A percentile compares a stretch with the other conserved stretches of the same genome.
These are phyloP conservation scores for Oncorhynchus clarkii DNA, from an alignment of 2,113 vertebrate genomes.

Conservation along the genomic window DNA sequence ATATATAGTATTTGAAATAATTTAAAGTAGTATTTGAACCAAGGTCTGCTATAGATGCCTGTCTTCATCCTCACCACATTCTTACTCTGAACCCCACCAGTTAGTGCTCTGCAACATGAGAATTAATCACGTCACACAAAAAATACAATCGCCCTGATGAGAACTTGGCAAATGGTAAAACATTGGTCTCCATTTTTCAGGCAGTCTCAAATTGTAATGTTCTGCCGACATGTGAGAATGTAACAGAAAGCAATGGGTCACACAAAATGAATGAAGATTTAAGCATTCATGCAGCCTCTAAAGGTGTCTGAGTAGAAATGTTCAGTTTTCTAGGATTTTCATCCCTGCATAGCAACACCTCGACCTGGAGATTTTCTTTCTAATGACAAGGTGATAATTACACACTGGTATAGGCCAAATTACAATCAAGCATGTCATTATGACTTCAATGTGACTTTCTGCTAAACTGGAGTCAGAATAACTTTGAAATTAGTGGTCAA, in stretches of 20 bases:
- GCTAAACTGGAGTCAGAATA: background rate
- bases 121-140: conserved; percentile 37
- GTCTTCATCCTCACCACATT: background rate
- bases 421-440: too few relatives aligned
- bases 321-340: conserved; percentile 50
- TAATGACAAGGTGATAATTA: background rate
- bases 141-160: conserved; percentile 23
- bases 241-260: background rate
- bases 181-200: conserved; percentile 26
- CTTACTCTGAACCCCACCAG: background rate
- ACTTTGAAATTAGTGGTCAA: background rate
- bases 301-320: conserved; percentile 9
- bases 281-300: too few relatives aligned
- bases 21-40: too few relatives aligned
- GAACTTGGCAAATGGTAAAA: conserved; percentile 32
- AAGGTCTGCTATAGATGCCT: background rate
- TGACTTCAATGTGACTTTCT: background rate
- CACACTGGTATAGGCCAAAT: too few relatives aligned
- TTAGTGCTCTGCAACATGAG: conserved; percentile 1
- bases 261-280: background rate
- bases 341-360: conserved; percentile 45
- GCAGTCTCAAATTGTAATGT: too few relatives aligned
- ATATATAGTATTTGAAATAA: too few relatives aligned
- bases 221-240: background rate
- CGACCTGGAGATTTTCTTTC: conserved; percentile 20